phyloP scores from a whole-genome alignment of 1,140 invertebrate genomes.

The Apolygus lucorum region DNA sequence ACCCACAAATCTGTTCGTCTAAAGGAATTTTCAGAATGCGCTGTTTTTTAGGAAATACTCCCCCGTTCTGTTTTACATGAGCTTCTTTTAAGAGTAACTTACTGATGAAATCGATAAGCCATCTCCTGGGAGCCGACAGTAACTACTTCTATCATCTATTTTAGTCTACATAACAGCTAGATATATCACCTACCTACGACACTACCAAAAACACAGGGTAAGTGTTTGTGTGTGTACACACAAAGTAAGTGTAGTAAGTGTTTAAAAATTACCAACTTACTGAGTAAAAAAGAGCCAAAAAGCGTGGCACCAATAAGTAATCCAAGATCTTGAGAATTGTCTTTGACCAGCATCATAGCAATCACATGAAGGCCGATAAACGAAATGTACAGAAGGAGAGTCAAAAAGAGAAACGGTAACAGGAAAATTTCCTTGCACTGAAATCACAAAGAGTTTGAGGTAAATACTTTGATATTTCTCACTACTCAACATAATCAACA shows the following conservation, averaged over 20 bases:
- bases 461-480: neutral
- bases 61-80: too few relatives aligned
- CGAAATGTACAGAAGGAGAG: neutral
- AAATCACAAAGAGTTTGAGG: neutral
- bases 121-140: too few relatives aligned
- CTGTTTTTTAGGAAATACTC: too few relatives aligned
- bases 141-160: too few relatives aligned
- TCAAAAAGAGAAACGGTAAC: neutral
- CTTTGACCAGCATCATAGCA: conserved; percentile 9
- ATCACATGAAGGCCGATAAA: conserved; percentile 3
- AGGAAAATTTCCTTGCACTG: neutral
- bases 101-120: neutral
- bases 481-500: neutral
- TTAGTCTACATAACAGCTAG: too few relatives aligned
- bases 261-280: conserved; percentile 4
- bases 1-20: too few relatives aligned
- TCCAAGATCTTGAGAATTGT: conserved; percentile 16
- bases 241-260: neutral
- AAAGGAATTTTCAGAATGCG: too few relatives aligned
- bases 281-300: neutral
- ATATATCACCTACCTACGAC: too few relatives aligned
- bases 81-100: neutral
- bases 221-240: neutral
- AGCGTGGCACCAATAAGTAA: conserved; percentile 2
- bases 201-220: neutral